Evolutionary conservation across 92 coral and sea anemone genomes (phyloP).

Genomic region (Phenganax stokvisi): DNA sequence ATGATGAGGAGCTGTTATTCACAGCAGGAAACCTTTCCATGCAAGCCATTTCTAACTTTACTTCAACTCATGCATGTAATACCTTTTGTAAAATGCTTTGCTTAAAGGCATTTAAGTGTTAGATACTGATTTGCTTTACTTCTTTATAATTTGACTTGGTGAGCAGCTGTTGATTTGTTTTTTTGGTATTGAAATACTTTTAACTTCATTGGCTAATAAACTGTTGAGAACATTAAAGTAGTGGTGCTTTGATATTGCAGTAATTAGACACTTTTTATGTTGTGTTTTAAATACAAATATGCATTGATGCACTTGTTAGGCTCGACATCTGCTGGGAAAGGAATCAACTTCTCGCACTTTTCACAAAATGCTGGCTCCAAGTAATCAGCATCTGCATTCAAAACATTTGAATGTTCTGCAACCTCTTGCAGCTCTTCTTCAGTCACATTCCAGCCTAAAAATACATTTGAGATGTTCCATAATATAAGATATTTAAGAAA

Average conservation of each 20-base stretch:
- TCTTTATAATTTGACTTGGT: too few relatives aligned
- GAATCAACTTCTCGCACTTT: constrained; percentile 40
- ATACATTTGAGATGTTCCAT: not conserved
- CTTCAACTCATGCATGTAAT: too few relatives aligned
- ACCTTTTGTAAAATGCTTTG: too few relatives aligned
- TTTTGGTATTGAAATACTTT: too few relatives aligned
- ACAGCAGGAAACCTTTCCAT: too few relatives aligned
- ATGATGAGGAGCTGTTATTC: too few relatives aligned
- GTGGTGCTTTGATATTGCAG: not conserved
- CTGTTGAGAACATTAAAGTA: not conserved
- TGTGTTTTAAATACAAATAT: constrained; percentile 38
- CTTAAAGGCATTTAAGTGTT: too few relatives aligned
- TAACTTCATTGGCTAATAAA: too few relatives aligned
- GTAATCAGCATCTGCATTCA: constrained; percentile 38
- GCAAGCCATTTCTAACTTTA: too few relatives aligned
- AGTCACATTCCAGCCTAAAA: constrained; percentile 33
- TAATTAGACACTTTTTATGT: not conserved
- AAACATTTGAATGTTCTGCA: constrained; percentile 43
- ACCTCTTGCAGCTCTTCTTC: constrained; percentile 36
- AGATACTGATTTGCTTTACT: too few relatives aligned
- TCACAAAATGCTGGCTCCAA: constrained; percentile 32
- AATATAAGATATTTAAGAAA: not conserved
- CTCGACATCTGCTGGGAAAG: constrained; percentile 44
- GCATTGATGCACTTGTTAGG: constrained; percentile 41
- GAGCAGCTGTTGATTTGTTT: too few relatives aligned